phyloP scores from a whole-genome alignment of 2,797 vertebrate species.

The Gadopsis bispinosus region DNA sequence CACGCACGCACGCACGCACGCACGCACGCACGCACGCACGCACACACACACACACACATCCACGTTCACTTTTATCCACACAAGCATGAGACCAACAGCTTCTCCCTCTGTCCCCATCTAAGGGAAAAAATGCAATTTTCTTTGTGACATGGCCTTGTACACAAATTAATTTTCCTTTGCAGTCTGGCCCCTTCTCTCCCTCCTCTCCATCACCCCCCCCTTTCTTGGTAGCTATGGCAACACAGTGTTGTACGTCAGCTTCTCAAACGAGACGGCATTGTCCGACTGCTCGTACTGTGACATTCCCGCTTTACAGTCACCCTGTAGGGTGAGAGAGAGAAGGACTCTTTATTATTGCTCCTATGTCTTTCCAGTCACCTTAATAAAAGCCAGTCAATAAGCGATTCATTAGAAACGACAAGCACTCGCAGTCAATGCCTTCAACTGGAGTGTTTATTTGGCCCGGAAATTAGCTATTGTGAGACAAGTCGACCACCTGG shows the following conservation, averaged over 20 bases:
- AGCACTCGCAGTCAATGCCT: constrained; percentile 60
- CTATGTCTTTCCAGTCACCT: constrained; percentile 56
- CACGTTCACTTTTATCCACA: constrained; percentile 23
- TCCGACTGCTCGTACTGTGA: constrained; percentile 66
- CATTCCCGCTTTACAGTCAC: constrained; percentile 64
- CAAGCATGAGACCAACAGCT: constrained; percentile 14
- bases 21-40: constrained; percentile 10
- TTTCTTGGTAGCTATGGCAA: constrained; percentile 83
- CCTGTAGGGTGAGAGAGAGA: constrained; percentile 34
- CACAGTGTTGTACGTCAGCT: constrained; percentile 80
- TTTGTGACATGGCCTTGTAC: constrained; percentile 72
- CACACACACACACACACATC: constrained; percentile 5
- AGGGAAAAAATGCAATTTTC: constrained; percentile 70
- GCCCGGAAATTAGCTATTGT: constrained; percentile 74
- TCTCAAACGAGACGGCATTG: constrained; percentile 77
- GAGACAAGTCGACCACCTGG: constrained; percentile 73
- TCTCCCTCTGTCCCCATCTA: constrained; percentile 53
- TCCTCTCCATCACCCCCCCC: constrained; percentile 53
- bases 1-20: constrained; percentile 13
- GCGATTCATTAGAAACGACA: constrained; percentile 71
- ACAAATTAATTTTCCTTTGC: constrained; percentile 81
- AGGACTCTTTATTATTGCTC: constrained; percentile 29
- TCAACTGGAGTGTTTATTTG: constrained; percentile 63
- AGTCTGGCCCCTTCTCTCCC: constrained; percentile 53
- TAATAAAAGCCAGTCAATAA: constrained; percentile 62